These are phyloP conservation scores for Danio jaintianensis DNA, from an alignment of 2,797 vertebrate genomes.

Conservation along the genomic window DNA sequence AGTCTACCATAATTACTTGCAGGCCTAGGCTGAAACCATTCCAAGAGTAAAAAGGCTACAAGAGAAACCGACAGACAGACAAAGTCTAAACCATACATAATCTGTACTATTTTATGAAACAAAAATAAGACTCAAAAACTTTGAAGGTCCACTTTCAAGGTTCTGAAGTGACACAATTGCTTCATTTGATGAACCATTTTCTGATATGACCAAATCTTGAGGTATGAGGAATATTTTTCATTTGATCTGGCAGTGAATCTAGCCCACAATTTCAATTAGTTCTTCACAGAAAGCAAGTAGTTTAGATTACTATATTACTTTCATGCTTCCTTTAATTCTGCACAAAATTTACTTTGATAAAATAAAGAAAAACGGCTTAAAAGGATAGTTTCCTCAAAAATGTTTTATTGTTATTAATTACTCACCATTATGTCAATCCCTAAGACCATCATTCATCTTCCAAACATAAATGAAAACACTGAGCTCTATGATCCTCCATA, in stretches of 20 bases:
- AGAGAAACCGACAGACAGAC: background rate
- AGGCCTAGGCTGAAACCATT: constrained; percentile 75
- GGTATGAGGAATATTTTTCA: background rate
- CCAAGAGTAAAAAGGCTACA: constrained; percentile 18
- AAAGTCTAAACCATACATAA: background rate
- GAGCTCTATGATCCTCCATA: too few species aligned
- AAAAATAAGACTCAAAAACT: background rate
- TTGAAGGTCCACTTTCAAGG: background rate
- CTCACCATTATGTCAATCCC: too few species aligned
- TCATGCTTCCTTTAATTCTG: background rate
- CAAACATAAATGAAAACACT: too few species aligned
- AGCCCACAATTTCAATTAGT: background rate
- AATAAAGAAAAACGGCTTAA: background rate
- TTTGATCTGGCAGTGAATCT: background rate
- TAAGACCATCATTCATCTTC: too few species aligned
- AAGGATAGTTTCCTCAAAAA: too few species aligned
- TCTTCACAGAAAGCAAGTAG: background rate
- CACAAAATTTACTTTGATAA: background rate
- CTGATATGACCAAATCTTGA: background rate
- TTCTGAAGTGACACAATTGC: background rate
- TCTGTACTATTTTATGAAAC: background rate
- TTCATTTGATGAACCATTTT: background rate
- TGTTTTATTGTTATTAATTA: too few species aligned
- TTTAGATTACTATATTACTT: background rate
- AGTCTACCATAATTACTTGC: constrained; percentile 74